Evolutionary conservation across 2,797 vertebrate species (phyloP).

Genomic region (Sciaenops ocellatus): DNA sequence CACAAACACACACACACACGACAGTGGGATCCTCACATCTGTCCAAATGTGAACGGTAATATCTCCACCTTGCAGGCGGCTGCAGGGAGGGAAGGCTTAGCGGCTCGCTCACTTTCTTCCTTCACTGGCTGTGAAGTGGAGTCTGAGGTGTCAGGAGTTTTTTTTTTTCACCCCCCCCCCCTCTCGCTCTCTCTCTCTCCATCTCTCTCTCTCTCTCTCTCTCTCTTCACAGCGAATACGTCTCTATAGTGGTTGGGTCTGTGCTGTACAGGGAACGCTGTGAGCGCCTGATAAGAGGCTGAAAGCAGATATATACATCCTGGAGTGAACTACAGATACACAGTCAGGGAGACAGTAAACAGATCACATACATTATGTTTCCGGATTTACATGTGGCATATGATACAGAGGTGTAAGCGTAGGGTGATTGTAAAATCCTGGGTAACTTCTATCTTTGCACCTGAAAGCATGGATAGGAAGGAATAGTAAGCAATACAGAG

Average conservation of each 20-base stretch:
- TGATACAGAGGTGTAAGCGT: slow-evolving; percentile 59
- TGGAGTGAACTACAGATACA: slow-evolving; percentile 69
- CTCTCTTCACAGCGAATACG: slow-evolving; percentile 63
- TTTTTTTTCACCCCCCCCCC: slow-evolving; percentile 37
- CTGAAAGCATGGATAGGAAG: slow-evolving; percentile 1
- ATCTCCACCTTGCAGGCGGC: slow-evolving; percentile 87
- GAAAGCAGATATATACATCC: slow-evolving; percentile 85
- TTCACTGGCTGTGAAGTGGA: slow-evolving; percentile 86
- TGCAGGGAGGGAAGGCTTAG: slow-evolving; percentile 79
- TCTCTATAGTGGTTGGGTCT: slow-evolving; percentile 80
- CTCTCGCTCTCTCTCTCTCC: slow-evolving; percentile 43
- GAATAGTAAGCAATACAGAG: neutral
- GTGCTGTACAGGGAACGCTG: slow-evolving; percentile 82
- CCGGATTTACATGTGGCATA: slow-evolving; percentile 73
- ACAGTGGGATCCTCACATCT: slow-evolving; percentile 79
- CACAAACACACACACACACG: slow-evolving; percentile 55
- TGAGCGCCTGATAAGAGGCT: slow-evolving; percentile 85
- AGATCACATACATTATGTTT: slow-evolving; percentile 78
- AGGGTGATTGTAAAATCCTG: slow-evolving; percentile 48
- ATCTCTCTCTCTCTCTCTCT: slow-evolving; percentile 40
- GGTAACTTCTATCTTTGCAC: slow-evolving; percentile 32
- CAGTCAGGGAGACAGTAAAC: slow-evolving; percentile 71
- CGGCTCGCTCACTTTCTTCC: slow-evolving; percentile 81
- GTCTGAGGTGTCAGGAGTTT: slow-evolving; percentile 87
- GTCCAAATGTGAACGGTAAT: slow-evolving; percentile 84